Conservation (phyloP, 2,888 invertebrate genomes). For the Uloborus plumipes region DNA sequence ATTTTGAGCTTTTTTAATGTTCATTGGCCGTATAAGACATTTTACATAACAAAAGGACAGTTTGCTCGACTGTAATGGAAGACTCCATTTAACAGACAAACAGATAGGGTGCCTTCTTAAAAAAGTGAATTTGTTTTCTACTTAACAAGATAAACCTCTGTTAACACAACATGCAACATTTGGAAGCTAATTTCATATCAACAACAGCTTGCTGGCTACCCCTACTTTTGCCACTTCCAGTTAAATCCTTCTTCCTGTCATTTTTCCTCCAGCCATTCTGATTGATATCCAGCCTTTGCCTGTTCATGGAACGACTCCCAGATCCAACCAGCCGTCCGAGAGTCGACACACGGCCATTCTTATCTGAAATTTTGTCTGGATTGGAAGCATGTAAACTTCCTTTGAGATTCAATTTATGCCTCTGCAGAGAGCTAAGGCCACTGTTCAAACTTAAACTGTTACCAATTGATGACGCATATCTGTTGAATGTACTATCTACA, state of each 20-base stretch:
- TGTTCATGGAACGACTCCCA: conserved; percentile 37
- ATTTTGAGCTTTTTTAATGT: conserved; percentile 49
- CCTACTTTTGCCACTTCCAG: conserved; percentile 22
- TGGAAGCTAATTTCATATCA: conserved; percentile 65
- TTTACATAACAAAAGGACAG: conserved; percentile 32
- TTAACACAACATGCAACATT: conserved; percentile 65
- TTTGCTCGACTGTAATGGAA: conserved; percentile 33
- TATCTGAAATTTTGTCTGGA: conserved; percentile 47
- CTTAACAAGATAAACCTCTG: conserved; percentile 59
- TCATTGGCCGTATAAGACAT: conserved; percentile 18
- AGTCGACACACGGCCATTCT: conserved; percentile 36
- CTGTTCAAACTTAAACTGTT: conserved; percentile 63
- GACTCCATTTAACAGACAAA: conserved; percentile 34
- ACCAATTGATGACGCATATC: conserved; percentile 46
- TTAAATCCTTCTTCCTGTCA: conserved; percentile 41
- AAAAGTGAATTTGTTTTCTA: conserved; percentile 38
- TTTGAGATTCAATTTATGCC: conserved; percentile 51
- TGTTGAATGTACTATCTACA: conserved; percentile 37
- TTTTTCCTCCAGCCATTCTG: conserved; percentile 67
- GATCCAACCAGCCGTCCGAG: conserved; percentile 52
- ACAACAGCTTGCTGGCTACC: conserved; percentile 58
- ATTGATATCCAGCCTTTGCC: conserved; percentile 66
- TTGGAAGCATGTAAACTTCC: conserved; percentile 36
- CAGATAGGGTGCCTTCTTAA: conserved; percentile 26
- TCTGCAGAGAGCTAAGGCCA: conserved; percentile 61